phyloP scores from a whole-genome alignment of 2,797 vertebrate genomes.

The Sebastes umbrosus region DNA sequence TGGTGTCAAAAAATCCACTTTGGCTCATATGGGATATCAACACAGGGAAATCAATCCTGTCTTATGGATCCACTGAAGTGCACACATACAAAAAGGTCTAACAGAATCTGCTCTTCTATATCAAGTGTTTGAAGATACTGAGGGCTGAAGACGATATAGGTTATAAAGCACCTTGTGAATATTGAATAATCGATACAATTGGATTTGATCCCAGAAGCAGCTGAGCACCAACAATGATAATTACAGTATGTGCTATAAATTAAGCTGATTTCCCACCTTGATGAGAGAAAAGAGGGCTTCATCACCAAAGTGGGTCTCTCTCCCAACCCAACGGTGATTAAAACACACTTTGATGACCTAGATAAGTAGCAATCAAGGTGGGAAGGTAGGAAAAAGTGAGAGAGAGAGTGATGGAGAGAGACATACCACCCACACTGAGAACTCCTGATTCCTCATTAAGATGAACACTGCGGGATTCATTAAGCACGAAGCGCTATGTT shows the following conservation, averaged over 20 bases:
- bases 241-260: slow-evolving; percentile 34
- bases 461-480: slow-evolving; percentile 25
- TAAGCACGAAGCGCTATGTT: slow-evolving; percentile 1
- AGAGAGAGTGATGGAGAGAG: background rate
- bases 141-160: background rate
- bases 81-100: background rate
- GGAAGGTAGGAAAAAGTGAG: slow-evolving; percentile 8
- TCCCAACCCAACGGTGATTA: slow-evolving; percentile 58
- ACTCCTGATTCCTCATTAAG: slow-evolving; percentile 43
- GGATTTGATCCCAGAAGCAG: background rate
- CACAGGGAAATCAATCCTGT: slow-evolving; percentile 5
- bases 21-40: slow-evolving; percentile 21
- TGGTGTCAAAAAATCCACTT: background rate
- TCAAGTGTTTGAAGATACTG: background rate
- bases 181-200: slow-evolving; percentile 18
- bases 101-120: background rate
- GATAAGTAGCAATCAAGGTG: slow-evolving; percentile 62
- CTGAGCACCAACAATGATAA: slow-evolving; percentile 5
- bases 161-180: slow-evolving; percentile 11
- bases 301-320: slow-evolving; percentile 48
- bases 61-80: background rate
- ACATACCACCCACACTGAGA: slow-evolving; percentile 2
- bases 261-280: slow-evolving; percentile 36
- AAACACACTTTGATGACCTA: slow-evolving; percentile 55
- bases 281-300: slow-evolving; percentile 51